These are phyloP conservation scores for Pseudois nayaur DNA, from an alignment of 2,113 vertebrate species.

Conservation along the genomic window DNA sequence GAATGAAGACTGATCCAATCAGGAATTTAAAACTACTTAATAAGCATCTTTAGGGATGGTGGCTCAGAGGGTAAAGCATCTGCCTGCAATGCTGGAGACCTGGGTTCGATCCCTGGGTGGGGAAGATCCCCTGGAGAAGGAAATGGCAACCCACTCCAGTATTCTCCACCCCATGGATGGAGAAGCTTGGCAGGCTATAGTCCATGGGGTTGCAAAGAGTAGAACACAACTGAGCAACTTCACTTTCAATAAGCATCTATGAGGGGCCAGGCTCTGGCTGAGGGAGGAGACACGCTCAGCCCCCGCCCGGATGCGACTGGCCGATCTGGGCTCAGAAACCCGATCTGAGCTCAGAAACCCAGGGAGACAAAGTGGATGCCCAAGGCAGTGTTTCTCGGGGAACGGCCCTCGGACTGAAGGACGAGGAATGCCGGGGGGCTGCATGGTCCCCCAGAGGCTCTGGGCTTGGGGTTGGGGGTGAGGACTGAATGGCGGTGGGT, in stretches of 20 bases:
- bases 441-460: not conserved
- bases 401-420: not conserved
- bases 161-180: too few relatives aligned
- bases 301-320: not conserved
- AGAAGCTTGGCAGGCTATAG: too few relatives aligned
- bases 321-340: not conserved
- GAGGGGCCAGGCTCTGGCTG: not conserved
- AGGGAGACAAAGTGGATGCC: fast-evolving
- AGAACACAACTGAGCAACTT: too few relatives aligned
- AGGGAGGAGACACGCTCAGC: not conserved
- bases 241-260: not conserved
- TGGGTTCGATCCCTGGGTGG: too few relatives aligned
- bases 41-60: not conserved
- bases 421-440: not conserved
- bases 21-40: not conserved
- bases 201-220: too few relatives aligned
- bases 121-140: too few relatives aligned
- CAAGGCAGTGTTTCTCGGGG: not conserved
- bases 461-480: not conserved
- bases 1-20: not conserved
- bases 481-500: fast-evolving
- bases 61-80: too few relatives aligned
- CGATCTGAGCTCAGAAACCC: not conserved
- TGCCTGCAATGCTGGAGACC: too few relatives aligned
- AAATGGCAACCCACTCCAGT: too few relatives aligned